A percentile compares a stretch with the other conserved stretches of the same genome.
phyloP scores from a whole-genome alignment of 1,140 invertebrate genomes.

The Riptortus pedestris region DNA sequence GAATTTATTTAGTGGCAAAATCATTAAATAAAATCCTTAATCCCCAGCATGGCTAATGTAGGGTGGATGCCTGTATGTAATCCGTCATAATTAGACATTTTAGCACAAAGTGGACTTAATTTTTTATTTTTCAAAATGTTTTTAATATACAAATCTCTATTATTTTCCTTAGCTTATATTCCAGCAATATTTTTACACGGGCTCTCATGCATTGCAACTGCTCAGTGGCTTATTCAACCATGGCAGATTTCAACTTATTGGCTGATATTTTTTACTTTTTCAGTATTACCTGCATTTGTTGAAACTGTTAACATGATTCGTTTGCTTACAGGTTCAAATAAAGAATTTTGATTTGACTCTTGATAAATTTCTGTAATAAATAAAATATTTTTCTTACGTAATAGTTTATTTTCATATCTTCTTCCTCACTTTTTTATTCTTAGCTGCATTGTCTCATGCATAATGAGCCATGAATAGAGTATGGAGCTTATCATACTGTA shows the following conservation, averaged over 20 bases:
- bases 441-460: no score
- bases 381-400: no score
- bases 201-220: slow-evolving; percentile 18
- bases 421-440: no score
- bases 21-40: no score
- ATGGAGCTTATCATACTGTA: no score
- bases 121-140: background rate
- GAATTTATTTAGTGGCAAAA: no score
- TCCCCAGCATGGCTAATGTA: no score
- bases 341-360: slow-evolving; percentile 18
- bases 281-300: slow-evolving; percentile 12
- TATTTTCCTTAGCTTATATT: slow-evolving; percentile 10
- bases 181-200: slow-evolving; percentile 25
- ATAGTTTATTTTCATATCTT: no score
- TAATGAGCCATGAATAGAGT: no score
- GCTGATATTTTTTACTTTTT: slow-evolving; percentile 22
- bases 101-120: background rate
- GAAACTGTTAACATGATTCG: slow-evolving; percentile 19
- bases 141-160: background rate
- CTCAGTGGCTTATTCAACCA: slow-evolving; percentile 24
- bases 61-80: no score
- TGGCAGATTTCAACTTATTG: slow-evolving; percentile 24
- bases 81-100: background rate
- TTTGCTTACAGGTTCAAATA: slow-evolving; percentile 9
- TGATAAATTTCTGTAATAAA: no score